These are phyloP conservation scores for Malacoraja senta DNA, from an alignment of 2,797 vertebrate genomes.

Conservation along the genomic window DNA sequence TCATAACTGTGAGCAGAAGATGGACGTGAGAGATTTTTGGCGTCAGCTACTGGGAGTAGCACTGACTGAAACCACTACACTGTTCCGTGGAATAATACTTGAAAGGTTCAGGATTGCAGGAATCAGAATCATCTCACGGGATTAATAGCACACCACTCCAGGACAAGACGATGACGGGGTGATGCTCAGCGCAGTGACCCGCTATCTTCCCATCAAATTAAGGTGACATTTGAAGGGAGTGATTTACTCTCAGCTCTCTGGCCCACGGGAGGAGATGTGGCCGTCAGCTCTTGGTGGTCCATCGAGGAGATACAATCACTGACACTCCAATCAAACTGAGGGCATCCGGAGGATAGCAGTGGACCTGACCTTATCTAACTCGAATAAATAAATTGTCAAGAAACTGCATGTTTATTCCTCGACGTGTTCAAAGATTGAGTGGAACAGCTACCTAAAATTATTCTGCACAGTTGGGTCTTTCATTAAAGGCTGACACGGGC, in stretches of 20 bases:
- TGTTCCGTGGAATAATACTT: not conserved
- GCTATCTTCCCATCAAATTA: not conserved
- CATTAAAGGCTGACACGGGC: no score
- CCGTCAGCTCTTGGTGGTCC: not conserved
- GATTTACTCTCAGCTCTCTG: not conserved
- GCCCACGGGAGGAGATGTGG: not conserved
- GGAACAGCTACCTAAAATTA: not conserved
- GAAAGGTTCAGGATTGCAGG: not conserved
- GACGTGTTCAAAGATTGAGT: not conserved
- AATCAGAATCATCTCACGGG: not conserved
- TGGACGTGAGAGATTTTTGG: not conserved
- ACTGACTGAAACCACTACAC: not conserved
- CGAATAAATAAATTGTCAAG: not conserved
- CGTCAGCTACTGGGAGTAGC: not conserved
- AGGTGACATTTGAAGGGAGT: not conserved
- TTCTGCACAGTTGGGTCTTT: not conserved
- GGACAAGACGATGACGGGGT: not conserved
- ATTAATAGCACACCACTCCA: not conserved
- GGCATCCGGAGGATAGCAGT: not conserved
- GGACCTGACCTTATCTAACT: not conserved
- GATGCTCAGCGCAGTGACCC: not conserved
- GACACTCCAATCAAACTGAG: not conserved
- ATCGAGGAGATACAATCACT: no score
- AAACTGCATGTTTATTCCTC: not conserved
- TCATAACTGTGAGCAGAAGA: not conserved